Conservation (phyloP, 2,113 vertebrate species). For the Pygoscelis antarcticus region DNA sequence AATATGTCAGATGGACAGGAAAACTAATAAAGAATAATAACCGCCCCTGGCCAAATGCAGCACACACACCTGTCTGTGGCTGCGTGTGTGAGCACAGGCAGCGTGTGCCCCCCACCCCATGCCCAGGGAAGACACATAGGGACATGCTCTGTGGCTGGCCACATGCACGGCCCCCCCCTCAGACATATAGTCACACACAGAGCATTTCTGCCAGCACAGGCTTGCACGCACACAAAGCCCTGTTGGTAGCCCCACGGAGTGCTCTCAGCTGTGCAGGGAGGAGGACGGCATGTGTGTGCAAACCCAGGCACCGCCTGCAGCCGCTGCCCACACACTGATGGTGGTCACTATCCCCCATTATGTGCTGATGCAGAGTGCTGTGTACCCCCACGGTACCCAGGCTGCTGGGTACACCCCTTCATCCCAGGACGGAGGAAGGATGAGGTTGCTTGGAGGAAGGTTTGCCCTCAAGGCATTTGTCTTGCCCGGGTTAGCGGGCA, state of each 20-base stretch:
- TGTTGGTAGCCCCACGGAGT: rapidly evolving
- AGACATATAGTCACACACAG: neutral
- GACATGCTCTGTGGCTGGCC: neutral
- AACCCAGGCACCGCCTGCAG: neutral
- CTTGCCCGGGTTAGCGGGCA: neutral
- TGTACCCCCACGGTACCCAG: neutral
- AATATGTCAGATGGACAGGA: constrained; percentile 54
- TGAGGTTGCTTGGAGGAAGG: neutral
- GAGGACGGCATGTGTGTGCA: neutral
- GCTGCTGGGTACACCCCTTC: neutral
- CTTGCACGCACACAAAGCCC: neutral
- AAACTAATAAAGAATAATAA: constrained; percentile 73
- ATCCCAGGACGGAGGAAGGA: neutral
- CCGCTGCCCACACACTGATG: neutral
- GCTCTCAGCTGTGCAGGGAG: neutral
- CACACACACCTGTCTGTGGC: neutral
- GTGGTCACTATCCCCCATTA: neutral
- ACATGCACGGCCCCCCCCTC: too few species aligned
- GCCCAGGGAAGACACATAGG: neutral
- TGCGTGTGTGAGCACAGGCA: neutral
- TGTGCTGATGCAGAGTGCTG: neutral
- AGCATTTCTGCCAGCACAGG: neutral
- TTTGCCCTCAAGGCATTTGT: rapidly evolving
- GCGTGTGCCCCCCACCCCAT: neutral
- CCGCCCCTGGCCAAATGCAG: neutral